A percentile compares a stretch with the other conserved stretches of the same genome.
These are phyloP conservation scores for Leptinotarsa haldemani DNA, from an alignment of 2,888 invertebrate species.

Conservation along the genomic window DNA sequence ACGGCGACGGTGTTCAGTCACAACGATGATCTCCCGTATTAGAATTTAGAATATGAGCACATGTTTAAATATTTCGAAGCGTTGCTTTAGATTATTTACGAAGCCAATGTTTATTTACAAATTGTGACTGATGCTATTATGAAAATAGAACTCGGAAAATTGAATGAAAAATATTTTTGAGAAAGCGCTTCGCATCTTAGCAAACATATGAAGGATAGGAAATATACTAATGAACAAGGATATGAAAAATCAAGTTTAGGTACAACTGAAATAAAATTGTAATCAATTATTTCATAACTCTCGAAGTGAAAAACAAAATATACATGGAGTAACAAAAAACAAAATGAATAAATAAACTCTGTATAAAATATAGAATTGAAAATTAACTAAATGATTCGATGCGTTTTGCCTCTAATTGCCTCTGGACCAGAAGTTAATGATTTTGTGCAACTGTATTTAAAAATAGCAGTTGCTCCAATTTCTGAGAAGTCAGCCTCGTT, in stretches of 20 bases:
- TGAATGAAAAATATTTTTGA: no score
- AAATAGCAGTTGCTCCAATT: constrained; percentile 7
- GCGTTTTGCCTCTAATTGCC: neutral
- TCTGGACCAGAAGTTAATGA: neutral
- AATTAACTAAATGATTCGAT: neutral
- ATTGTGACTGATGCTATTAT: no score
- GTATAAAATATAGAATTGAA: neutral
- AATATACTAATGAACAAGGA: neutral
- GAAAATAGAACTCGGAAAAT: no score
- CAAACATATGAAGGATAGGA: no score
- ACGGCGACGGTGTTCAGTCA: no score
- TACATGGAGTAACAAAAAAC: neutral
- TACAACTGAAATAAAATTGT: neutral
- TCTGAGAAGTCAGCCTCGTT: constrained; percentile 15
- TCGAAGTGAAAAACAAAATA: constrained; percentile 2
- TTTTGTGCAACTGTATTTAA: constrained; percentile 24
- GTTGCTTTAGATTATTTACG: no score
- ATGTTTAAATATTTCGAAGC: no score
- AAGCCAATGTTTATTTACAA: no score
- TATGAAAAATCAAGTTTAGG: neutral
- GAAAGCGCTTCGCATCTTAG: no score
- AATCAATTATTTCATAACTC: constrained; percentile 2
- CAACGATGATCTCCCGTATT: no score
- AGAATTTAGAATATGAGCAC: no score
- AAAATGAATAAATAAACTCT: neutral